Evolutionary conservation across 2,797 vertebrate genomes (phyloP).

Genomic region (Phyllotis vaccarum): DNA sequence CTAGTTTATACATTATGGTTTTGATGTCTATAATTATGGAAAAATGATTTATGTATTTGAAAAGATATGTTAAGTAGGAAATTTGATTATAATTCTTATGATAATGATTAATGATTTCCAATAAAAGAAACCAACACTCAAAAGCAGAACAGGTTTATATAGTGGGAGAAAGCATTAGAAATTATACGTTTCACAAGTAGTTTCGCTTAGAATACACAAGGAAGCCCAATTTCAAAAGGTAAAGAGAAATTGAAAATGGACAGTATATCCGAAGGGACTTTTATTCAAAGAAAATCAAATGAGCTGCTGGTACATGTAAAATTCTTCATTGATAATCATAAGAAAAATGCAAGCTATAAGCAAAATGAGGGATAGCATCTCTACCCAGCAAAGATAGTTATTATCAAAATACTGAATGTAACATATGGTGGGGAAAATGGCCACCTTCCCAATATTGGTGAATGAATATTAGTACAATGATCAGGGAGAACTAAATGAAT

Average conservation of each 20-base stretch:
- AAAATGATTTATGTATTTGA: neutral
- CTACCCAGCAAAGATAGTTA: neutral
- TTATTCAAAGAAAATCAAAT: neutral
- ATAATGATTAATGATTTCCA: neutral
- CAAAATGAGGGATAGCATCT: neutral
- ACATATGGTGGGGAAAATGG: neutral
- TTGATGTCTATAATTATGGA: neutral
- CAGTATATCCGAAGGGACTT: neutral
- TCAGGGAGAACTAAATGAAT: neutral
- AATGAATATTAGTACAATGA: neutral
- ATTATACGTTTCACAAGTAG: neutral
- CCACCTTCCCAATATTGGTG: neutral
- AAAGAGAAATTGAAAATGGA: neutral
- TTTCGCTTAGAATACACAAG: neutral
- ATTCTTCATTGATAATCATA: neutral
- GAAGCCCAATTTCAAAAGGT: neutral
- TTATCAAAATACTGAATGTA: neutral
- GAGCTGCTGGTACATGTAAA: neutral
- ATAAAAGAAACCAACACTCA: neutral
- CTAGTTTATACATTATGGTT: neutral
- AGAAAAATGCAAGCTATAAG: neutral
- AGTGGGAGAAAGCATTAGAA: neutral
- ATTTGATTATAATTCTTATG: neutral
- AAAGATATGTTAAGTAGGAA: neutral
- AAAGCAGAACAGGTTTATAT: neutral